These are phyloP conservation scores for Neomonachus schauinslandi DNA, from an alignment of 2,113 vertebrate species.

Conservation along the genomic window DNA sequence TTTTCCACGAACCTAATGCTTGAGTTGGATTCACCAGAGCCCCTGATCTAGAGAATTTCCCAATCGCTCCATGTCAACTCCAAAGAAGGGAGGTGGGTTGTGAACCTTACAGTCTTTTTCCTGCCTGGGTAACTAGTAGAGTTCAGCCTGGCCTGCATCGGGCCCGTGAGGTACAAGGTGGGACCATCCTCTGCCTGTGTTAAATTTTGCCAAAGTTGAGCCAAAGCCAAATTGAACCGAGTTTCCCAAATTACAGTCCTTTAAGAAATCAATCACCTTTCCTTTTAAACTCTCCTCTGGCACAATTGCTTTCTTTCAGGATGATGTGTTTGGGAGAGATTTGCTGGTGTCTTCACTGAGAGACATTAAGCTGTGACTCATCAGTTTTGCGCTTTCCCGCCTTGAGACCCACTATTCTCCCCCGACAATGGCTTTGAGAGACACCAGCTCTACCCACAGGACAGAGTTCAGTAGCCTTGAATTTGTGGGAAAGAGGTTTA, in stretches of 20 bases:
- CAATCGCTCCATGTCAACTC: too few relatives aligned
- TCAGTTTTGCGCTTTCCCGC: background rate
- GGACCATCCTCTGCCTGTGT: background rate
- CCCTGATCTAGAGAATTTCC: background rate
- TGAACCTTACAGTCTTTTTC: background rate
- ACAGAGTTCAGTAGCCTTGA: background rate
- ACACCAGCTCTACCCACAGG: background rate
- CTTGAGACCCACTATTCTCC: background rate
- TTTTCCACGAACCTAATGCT: background rate
- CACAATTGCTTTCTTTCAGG: background rate
- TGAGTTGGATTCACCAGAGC: background rate
- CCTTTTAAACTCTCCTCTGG: background rate
- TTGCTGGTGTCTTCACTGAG: background rate
- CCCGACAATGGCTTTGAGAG: background rate
- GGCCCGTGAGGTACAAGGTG: background rate
- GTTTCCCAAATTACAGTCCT: background rate
- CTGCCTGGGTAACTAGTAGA: fast-evolving
- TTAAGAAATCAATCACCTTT: background rate
- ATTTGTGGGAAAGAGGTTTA: background rate
- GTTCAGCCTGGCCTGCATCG: background rate
- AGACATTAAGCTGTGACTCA: background rate
- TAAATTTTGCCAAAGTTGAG: background rate
- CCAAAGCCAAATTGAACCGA: background rate
- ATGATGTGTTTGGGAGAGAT: background rate
- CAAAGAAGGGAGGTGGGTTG: background rate